Evolutionary conservation across 2,797 vertebrate species (phyloP).

Genomic region (Sebastes iracundus): DNA sequence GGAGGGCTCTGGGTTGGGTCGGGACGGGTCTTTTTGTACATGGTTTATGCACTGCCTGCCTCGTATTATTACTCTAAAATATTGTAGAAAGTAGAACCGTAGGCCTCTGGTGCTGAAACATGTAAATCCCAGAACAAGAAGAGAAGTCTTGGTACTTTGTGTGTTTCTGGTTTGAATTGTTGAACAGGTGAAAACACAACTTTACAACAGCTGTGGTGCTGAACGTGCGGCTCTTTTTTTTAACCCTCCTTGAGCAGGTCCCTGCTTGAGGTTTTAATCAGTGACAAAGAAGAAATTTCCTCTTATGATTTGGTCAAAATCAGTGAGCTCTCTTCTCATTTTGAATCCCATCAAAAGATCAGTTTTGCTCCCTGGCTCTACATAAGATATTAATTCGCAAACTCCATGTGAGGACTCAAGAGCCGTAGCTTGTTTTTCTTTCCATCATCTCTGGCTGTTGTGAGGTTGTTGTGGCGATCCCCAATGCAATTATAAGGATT

Average conservation of each 20-base stretch:
- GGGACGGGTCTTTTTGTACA: conserved; percentile 80
- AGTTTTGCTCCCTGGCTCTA: conserved; percentile 4
- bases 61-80: conserved; percentile 82
- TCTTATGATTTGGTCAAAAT: background rate
- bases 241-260: background rate
- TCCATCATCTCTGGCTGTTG: conserved; percentile 11
- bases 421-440: conserved; percentile 16
- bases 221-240: background rate
- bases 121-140: conserved; percentile 50
- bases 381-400: conserved; percentile 3
- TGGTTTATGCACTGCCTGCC: conserved; percentile 92
- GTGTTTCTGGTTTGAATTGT: background rate
- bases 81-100: conserved; percentile 84
- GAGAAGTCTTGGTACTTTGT: background rate
- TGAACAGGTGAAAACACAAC: conserved; percentile 3
- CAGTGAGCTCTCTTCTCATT: background rate
- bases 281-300: background rate
- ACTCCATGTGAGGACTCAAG: background rate
- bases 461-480: conserved; percentile 18
- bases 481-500: conserved; percentile 8
- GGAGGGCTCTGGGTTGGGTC: conserved; percentile 65
- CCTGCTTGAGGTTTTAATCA: background rate
- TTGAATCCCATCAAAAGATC: background rate
- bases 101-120: conserved; percentile 83
- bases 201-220: conserved; percentile 14